A percentile compares a stretch with the other conserved stretches of the same genome.
Evolutionary conservation across 2,797 vertebrate genomes (phyloP).

Genomic region (Eulemur rubriventer): DNA sequence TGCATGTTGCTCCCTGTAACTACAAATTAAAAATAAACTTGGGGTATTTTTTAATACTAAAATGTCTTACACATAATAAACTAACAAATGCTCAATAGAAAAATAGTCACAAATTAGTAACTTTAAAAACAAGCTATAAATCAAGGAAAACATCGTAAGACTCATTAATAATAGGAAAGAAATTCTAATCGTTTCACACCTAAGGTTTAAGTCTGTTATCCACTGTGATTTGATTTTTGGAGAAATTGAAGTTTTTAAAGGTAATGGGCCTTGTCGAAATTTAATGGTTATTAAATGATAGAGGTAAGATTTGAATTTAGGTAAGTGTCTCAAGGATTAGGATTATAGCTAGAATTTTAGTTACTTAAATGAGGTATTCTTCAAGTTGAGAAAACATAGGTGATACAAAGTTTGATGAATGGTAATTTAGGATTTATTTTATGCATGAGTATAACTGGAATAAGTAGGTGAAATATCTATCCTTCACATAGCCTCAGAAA

Average conservation of each 20-base stretch:
- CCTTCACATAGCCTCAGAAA: not conserved
- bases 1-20: not conserved
- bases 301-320: not conserved
- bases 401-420: not conserved
- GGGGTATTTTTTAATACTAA: not conserved
- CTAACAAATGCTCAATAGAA: not conserved
- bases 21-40: too few relatives aligned
- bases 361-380: not conserved
- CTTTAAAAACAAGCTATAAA: not conserved
- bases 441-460: not conserved
- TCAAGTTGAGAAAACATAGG: not conserved
- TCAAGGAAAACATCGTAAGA: not conserved
- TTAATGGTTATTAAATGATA: not conserved
- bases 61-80: not conserved
- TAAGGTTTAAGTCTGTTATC: too few relatives aligned
- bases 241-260: not conserved
- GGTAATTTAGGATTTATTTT: constrained; percentile 13
- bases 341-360: not conserved
- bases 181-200: too few relatives aligned
- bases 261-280: not conserved
- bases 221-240: not conserved
- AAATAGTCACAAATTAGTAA: not conserved
- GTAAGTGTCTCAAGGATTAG: not conserved
- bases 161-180: not conserved
- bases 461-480: not conserved